Percentiles rank a stretch among this genome's conserved stretches.
phyloP scores from a whole-genome alignment of 1,140 invertebrate genomes.

The Ganaspis sp. region DNA sequence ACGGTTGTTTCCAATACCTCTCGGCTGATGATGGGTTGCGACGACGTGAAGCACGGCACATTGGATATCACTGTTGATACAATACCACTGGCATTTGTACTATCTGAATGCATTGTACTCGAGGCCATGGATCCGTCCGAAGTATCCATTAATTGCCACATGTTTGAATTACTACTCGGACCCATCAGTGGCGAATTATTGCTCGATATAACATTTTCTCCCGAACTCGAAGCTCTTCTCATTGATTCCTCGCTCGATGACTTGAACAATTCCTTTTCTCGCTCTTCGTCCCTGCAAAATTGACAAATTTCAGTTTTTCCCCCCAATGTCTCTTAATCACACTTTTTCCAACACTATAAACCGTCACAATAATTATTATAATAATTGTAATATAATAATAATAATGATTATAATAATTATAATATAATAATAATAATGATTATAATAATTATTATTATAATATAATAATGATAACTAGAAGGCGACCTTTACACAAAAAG shows the following conservation, averaged over 20 bases:
- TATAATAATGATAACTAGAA: too few relatives aligned
- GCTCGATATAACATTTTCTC: slow-evolving; percentile 78
- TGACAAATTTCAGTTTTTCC: not conserved
- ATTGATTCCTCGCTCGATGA: slow-evolving; percentile 81
- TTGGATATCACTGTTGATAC: slow-evolving; percentile 63
- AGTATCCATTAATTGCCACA: slow-evolving; percentile 65
- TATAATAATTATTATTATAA: too few relatives aligned
- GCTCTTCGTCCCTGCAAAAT: slow-evolving; percentile 80
- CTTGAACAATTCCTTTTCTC: slow-evolving; percentile 78
- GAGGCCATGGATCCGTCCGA: slow-evolving; percentile 62
- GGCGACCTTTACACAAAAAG: too few relatives aligned
- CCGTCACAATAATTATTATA: too few relatives aligned
- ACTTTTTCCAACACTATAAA: too few relatives aligned
- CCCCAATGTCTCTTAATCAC: too few relatives aligned
- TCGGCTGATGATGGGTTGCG: slow-evolving; percentile 76
- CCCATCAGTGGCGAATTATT: slow-evolving; percentile 73
- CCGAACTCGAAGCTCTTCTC: slow-evolving; percentile 79
- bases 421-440: too few relatives aligned
- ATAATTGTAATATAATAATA: too few relatives aligned
- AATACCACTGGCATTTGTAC: slow-evolving; percentile 62
- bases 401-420: too few relatives aligned
- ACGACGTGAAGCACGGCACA: slow-evolving; percentile 68
- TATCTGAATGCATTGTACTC: slow-evolving; percentile 62
- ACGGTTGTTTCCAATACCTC: slow-evolving; percentile 82
- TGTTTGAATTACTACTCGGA: slow-evolving; percentile 65